Conservation (phyloP, 2,888 invertebrate species). For the Tubiluchus corallicola region DNA sequence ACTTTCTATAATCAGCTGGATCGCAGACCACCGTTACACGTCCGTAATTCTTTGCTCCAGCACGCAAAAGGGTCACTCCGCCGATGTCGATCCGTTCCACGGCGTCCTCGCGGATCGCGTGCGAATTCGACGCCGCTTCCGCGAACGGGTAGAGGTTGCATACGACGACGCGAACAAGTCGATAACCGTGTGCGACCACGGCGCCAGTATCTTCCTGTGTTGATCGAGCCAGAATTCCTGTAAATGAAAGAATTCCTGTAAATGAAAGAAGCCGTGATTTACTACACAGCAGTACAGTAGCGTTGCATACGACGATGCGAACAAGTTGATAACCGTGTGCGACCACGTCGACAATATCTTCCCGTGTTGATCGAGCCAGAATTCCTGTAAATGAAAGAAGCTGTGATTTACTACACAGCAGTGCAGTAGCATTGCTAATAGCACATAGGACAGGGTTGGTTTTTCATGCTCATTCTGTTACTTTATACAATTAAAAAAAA, state of each 20-base stretch:
- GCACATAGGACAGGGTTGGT: slow-evolving; percentile 55
- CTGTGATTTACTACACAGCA: no score
- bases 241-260: slow-evolving; percentile 14
- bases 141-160: slow-evolving; percentile 94
- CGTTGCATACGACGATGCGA: slow-evolving; percentile 76
- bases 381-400: no score
- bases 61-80: slow-evolving; percentile 79
- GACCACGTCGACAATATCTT: slow-evolving; percentile 60
- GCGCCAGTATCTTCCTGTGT: slow-evolving; percentile 60
- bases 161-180: slow-evolving; percentile 57
- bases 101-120: slow-evolving; percentile 64
- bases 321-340: slow-evolving; percentile 55
- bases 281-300: no score
- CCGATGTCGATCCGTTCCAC: slow-evolving; percentile 92
- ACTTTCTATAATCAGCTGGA: slow-evolving; percentile 71
- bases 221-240: slow-evolving; percentile 43
- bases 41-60: slow-evolving; percentile 90
- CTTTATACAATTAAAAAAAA: no score
- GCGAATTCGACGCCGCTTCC: slow-evolving; percentile 57
- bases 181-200: slow-evolving; percentile 54
- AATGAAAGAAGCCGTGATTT: no score
- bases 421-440: slow-evolving; percentile 89
- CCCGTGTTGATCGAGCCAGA: slow-evolving; percentile 42
- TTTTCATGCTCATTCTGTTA: no score
- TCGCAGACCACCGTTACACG: slow-evolving; percentile 87